Evolutionary conservation across 1,140 invertebrate species (phyloP), one percentile per base, ranked within the genome.

Genomic region (Drosophila jambulina): DNA sequence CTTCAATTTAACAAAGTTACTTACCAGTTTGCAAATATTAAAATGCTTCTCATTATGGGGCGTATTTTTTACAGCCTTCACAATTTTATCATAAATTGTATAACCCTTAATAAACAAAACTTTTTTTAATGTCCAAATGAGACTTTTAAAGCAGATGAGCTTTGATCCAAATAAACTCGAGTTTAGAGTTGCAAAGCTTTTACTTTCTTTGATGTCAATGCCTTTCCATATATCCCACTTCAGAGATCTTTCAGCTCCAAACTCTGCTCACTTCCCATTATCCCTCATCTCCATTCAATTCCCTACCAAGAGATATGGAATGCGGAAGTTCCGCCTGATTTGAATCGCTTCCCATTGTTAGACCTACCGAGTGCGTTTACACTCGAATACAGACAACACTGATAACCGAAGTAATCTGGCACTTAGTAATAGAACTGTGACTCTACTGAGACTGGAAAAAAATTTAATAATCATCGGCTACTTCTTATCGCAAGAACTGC

Each of bases 401-500:
- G 57, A 65, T 65, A 65, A 27, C 23, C 38, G 8, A 15, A 43
- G 19, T 36, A 45, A 43, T n/a, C 54, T n/a, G 21, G 10, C 34
- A 25, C 32, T 57, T 57, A n/a, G 34, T 10, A 25, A 42, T 58
- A 58, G 12, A 56, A 27, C 17, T 27, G 23, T n/a, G 34, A 7
- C 12, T 59, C 27, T 36, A 17, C 15, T 23, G 19, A 10, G 53
- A 17, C 54, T 42, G 17, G 3, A 23, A 57, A 6, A 12, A 13
- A 40, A 6, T 12, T 15, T 8, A 57, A 25, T 25, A 13, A 42
- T 42, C 21, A 57, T 40, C 34, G 9, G 21, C n/a, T 34, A 3
- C 2, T 23, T 32, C 64, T 70, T 70, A 70, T 70, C 67, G 51
- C 21, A 12, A 51, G 49, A 68, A 54, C 19, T 51, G 61, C 61